Conservation (phyloP, 2,888 invertebrate genomes). For the Euclidia mi region DNA sequence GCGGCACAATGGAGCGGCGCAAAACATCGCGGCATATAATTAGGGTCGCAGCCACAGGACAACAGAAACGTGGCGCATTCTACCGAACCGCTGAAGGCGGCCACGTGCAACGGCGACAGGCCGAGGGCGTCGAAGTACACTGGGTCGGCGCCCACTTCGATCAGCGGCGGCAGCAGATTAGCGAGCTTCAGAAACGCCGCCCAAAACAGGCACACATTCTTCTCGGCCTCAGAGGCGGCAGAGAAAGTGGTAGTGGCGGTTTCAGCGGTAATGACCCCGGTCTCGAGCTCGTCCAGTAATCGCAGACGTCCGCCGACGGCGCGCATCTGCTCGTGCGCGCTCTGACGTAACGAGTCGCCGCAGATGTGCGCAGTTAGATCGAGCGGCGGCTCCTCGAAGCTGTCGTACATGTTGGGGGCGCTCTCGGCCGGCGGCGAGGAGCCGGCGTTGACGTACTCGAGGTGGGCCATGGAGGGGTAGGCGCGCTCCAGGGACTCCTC, state of each 20-base stretch:
- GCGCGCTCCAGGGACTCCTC: slow-evolving; percentile 91
- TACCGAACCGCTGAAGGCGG: slow-evolving; percentile 94
- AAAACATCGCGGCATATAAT: slow-evolving; percentile 92
- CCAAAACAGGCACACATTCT: slow-evolving; percentile 93
- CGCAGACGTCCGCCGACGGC: slow-evolving; percentile 92
- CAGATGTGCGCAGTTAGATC: slow-evolving; percentile 93
- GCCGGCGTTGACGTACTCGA: slow-evolving; percentile 94
- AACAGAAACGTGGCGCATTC: slow-evolving; percentile 93
- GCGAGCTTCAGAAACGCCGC: slow-evolving; percentile 93
- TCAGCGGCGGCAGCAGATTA: slow-evolving; percentile 91
- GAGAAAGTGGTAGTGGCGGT: slow-evolving; percentile 87
- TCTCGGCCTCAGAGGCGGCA: slow-evolving; percentile 91
- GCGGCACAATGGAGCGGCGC: slow-evolving; percentile 97
- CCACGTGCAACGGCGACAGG: slow-evolving; percentile 93
- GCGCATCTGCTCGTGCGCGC: slow-evolving; percentile 94
- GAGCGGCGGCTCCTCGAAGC: slow-evolving; percentile 93
- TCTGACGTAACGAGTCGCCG: slow-evolving; percentile 93
- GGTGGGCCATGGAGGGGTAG: slow-evolving; percentile 92
- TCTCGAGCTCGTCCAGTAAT: slow-evolving; percentile 94
- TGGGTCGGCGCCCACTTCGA: slow-evolving; percentile 92
- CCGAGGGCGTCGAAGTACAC: slow-evolving; percentile 93
- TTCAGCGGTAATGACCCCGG: slow-evolving; percentile 91
- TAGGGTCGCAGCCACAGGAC: slow-evolving; percentile 92
- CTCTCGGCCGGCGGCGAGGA: slow-evolving; percentile 95
- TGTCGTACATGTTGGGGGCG: slow-evolving; percentile 95